phyloP scores from a whole-genome alignment of 2,113 vertebrate genomes.

The Sciurus niger region DNA sequence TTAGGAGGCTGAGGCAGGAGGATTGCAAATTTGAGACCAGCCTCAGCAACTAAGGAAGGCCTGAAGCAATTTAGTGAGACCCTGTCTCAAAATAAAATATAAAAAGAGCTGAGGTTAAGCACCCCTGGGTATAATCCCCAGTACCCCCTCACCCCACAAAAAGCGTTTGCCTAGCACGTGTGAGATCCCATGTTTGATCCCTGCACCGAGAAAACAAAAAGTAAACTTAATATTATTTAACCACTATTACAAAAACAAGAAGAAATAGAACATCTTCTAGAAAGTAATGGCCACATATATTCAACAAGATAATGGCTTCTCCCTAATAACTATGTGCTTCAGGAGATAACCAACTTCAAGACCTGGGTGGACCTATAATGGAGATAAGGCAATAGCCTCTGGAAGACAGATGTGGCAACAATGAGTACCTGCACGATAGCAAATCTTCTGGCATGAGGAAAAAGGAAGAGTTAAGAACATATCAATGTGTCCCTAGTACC shows the following conservation, averaged over 20 bases:
- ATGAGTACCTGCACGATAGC: neutral
- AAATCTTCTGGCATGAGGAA: neutral
- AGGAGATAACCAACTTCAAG: neutral
- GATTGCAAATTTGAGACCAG: no score
- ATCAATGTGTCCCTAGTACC: neutral
- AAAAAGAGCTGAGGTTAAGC: no score
- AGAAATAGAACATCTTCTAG: neutral
- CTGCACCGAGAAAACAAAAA: neutral
- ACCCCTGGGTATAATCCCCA: no score
- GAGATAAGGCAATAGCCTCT: neutral
- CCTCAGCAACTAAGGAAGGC: no score
- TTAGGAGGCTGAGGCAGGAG: no score
- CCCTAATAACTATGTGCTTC: neutral
- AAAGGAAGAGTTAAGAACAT: neutral
- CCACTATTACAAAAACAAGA: neutral
- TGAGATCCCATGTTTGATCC: neutral
- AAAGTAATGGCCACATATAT: neutral
- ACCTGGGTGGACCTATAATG: neutral
- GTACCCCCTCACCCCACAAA: no score
- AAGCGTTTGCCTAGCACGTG: no score
- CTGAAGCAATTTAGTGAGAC: no score
- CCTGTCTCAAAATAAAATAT: no score
- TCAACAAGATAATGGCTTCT: constrained; percentile 28
- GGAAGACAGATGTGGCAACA: neutral
- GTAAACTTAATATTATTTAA: neutral